Base-by-base conservation (phyloP, 2,888 invertebrate genomes). In the Helobdella robusta region DNA sequence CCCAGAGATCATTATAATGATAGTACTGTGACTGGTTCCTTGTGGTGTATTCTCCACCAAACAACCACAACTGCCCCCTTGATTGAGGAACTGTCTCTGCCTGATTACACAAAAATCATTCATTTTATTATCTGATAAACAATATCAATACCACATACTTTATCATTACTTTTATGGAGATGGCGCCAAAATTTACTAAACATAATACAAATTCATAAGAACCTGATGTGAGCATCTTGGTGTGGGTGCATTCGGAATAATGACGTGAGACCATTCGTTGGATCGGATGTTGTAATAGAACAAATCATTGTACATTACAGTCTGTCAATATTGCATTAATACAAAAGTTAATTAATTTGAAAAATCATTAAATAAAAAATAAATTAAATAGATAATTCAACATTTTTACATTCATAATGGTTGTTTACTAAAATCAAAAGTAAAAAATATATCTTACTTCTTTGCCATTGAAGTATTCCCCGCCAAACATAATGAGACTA, bases 1-100 rank as follows among this genome's bases (percentile, higher is more conserved):
- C 85, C 92, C 93, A 94, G 0, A 94, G 81, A 77, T 94, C 93
- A 75, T 86, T 86, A 78, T 91, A 93, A 77, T 94, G 93, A 75
- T 91, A 87, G 79, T 91, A 94, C 79, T 93, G 93, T 23, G 88
- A 86, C 76, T 92, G 91, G 0, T 88, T 86, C 0, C 89, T 89
- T 75, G 89, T 91, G 2, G 90, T 87, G 81, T 87, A 92, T 81
- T 94, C 93, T 1, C 94, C 94, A 6, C 93, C 94, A 82, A 92
- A 93, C 58, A 86, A 78, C 86, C 86, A 86, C 59, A 86, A 75
- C 73, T 88, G 81, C 82, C 88, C 88, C 0, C 89, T 89, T 72
- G 85, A 85, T 46, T 86, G 85, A 0, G 87, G 84, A 23, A 88
- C 84, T 0, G 86, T 83, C 2, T 89, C 84, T 75, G 90, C 86